Conservation (phyloP, 1,140 invertebrate species). For the Camponotus floridanus region DNA sequence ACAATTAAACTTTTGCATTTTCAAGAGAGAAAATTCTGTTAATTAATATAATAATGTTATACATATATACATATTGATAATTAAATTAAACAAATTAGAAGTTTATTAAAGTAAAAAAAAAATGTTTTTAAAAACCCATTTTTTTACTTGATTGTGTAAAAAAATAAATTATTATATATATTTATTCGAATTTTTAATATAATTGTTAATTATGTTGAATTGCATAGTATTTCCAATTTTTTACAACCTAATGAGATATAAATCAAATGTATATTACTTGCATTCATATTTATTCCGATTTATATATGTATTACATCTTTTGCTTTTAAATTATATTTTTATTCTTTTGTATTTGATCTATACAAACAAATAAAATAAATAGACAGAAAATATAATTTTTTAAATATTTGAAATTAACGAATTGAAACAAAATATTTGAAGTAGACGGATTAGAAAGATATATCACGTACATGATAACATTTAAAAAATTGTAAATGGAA, state of each 20-base stretch:
- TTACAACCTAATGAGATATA: not conserved
- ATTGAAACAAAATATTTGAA: conserved; percentile 14
- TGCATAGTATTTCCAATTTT: conserved; percentile 3
- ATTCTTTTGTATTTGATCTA: not conserved
- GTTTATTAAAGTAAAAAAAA: not conserved
- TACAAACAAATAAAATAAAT: not conserved
- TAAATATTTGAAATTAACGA: not conserved
- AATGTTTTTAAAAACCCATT: not conserved
- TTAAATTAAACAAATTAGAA: not conserved
- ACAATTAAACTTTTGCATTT: not conserved
- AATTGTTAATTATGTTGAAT: not conserved
- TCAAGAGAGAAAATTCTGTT: not conserved
- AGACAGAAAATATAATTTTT: not conserved
- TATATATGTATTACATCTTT: not conserved
- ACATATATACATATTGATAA: not conserved
- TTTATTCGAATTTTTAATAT: not conserved
- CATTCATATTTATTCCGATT: not conserved
- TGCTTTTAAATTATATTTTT: not conserved
- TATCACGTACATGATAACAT: not conserved
- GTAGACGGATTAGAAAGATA: not conserved
- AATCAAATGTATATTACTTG: not conserved
- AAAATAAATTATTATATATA: not conserved
- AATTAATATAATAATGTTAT: conserved; percentile 18
- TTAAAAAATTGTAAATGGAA: conserved; percentile 21
- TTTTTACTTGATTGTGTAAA: not conserved